Conservation (phyloP, 2,797 vertebrate species). For the Rhabdophis nuchalis region DNA sequence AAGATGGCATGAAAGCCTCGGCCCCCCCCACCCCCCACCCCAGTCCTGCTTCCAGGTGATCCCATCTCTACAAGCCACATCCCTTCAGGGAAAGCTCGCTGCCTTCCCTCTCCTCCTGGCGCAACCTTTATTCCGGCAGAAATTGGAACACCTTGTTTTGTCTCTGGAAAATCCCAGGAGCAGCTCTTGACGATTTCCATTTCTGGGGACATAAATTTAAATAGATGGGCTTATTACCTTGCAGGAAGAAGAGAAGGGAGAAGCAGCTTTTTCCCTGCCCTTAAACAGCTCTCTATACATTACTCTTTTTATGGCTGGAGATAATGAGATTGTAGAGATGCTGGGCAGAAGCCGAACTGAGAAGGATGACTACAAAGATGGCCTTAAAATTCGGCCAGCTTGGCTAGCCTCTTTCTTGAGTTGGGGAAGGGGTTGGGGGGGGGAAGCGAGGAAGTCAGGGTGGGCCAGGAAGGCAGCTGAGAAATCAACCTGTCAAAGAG, state of each 20-base stretch:
- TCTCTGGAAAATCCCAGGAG: background rate
- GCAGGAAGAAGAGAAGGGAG: background rate
- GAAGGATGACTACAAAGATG: background rate
- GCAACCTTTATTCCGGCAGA: background rate
- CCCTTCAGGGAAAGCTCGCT: background rate
- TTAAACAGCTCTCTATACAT: background rate
- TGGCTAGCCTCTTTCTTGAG: background rate
- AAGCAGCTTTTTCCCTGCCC: background rate
- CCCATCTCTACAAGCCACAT: background rate
- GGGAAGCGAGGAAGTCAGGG: background rate
- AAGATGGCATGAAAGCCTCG: background rate
- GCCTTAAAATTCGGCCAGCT: background rate
- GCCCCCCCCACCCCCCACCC: no score
- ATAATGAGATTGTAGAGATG: conserved; percentile 23
- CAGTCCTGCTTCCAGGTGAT: background rate
- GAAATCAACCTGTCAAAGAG: background rate
- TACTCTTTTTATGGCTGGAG: conserved; percentile 4
- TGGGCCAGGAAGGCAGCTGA: background rate
- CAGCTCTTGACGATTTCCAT: background rate
- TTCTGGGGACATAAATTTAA: background rate
- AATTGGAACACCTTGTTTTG: background rate
- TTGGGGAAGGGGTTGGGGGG: no score
- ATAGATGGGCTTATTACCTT: background rate
- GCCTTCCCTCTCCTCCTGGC: background rate
- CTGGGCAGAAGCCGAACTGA: background rate